Evolutionary conservation across 2,888 invertebrate species (phyloP).

Genomic region (Agonopterix heracliana): DNA sequence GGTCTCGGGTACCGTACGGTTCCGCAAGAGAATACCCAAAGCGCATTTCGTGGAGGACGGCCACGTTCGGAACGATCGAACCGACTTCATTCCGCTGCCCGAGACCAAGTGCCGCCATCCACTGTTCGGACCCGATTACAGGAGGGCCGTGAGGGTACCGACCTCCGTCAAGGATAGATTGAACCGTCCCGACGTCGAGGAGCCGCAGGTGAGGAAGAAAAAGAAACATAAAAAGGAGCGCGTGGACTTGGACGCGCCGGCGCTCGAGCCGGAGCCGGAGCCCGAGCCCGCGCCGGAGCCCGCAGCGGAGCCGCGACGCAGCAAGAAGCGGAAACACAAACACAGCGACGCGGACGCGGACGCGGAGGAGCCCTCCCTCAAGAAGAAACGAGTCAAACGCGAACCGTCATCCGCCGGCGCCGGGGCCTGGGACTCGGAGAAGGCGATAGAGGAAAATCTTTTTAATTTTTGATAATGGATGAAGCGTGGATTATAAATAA

Average conservation of each 20-base stretch:
- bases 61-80: constrained; percentile 32
- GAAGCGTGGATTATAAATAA: background rate
- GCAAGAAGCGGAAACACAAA: constrained; percentile 38
- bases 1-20: constrained; percentile 31
- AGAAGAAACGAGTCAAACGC: constrained; percentile 33
- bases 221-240: constrained; percentile 4
- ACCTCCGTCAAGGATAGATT: constrained; percentile 31
- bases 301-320: constrained; percentile 11
- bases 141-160: constrained; percentile 44
- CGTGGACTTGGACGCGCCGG: background rate
- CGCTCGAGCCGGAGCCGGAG: background rate
- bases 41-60: constrained; percentile 37
- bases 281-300: background rate
- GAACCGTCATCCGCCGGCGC: constrained; percentile 36
- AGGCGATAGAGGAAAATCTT: constrained; percentile 57
- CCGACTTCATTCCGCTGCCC: constrained; percentile 49
- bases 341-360: constrained; percentile 10
- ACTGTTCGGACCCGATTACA: constrained; percentile 53
- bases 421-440: constrained; percentile 56
- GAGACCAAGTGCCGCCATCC: constrained; percentile 61
- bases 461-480: constrained; percentile 36
- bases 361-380: constrained; percentile 16
- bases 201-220: background rate
- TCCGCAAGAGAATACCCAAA: constrained; percentile 53
- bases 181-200: constrained; percentile 8